Evolutionary conservation across 2,797 vertebrate species (phyloP).

Genomic region (Melanotaenia trifasciata): DNA sequence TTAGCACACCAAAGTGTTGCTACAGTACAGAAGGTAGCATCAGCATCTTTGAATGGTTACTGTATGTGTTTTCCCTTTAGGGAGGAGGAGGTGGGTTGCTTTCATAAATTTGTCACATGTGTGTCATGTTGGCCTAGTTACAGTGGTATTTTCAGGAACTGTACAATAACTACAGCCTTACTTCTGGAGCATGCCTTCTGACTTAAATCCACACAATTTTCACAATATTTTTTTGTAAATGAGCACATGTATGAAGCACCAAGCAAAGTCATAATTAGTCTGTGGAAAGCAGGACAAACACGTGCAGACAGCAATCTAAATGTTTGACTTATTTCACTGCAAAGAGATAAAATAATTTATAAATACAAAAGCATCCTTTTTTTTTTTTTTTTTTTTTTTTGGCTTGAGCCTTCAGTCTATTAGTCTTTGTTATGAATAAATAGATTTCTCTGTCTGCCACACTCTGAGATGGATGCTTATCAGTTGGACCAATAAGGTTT

Average conservation of each 20-base stretch:
- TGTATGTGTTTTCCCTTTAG: slow-evolving; percentile 42
- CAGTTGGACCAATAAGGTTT: slow-evolving; percentile 10
- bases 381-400: slow-evolving; percentile 5
- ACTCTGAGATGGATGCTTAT: slow-evolving; percentile 26
- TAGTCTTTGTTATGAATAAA: slow-evolving; percentile 39
- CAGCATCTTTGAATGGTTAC: slow-evolving; percentile 61
- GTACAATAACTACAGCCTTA: slow-evolving; percentile 24
- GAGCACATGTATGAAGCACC: background rate
- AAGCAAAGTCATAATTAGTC: slow-evolving; percentile 1
- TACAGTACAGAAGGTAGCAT: slow-evolving; percentile 35
- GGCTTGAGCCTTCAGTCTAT: slow-evolving; percentile 19
- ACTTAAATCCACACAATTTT: slow-evolving; percentile 23
- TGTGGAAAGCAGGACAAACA: slow-evolving; percentile 12
- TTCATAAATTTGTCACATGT: slow-evolving; percentile 68
- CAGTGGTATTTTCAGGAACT: slow-evolving; percentile 44
- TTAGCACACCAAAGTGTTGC: slow-evolving; percentile 2
- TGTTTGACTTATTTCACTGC: slow-evolving; percentile 1
- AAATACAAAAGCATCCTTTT: background rate
- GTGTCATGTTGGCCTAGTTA: slow-evolving; percentile 73
- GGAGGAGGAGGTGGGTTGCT: slow-evolving; percentile 25
- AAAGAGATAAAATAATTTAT: slow-evolving; percentile 1
- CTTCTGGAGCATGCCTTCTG: slow-evolving; percentile 12
- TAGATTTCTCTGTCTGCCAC: slow-evolving; percentile 13
- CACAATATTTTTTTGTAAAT: slow-evolving; percentile 18
- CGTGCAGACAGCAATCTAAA: slow-evolving; percentile 5